Conservation (phyloP, 1,140 invertebrate genomes). For the Carposina sasakii region DNA sequence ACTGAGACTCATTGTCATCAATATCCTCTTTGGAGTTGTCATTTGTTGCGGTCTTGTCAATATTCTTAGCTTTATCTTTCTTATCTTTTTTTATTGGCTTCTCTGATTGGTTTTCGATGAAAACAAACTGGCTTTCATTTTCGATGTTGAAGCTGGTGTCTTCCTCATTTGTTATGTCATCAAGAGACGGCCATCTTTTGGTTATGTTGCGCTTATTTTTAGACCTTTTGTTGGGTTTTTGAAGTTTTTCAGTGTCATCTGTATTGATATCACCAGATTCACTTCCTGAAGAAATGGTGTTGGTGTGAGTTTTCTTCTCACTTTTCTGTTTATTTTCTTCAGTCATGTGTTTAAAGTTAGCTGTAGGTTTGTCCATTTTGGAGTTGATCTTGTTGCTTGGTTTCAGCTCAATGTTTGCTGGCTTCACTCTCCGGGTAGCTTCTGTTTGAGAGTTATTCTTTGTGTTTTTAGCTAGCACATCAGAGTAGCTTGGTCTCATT, state of each 20-base stretch:
- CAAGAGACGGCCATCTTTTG: slow-evolving; percentile 74
- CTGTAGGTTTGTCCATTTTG: slow-evolving; percentile 47
- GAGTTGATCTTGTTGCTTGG: slow-evolving; percentile 50
- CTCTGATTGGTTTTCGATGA: slow-evolving; percentile 52
- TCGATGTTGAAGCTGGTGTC: slow-evolving; percentile 43
- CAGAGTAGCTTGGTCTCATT: slow-evolving; percentile 88
- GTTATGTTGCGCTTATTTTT: slow-evolving; percentile 69
- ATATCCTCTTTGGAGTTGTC: slow-evolving; percentile 40
- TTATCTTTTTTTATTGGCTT: slow-evolving; percentile 55
- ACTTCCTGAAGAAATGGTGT: slow-evolving; percentile 63
- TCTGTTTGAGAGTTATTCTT: slow-evolving; percentile 45
- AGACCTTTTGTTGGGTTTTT: slow-evolving; percentile 65
- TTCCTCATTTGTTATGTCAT: slow-evolving; percentile 71
- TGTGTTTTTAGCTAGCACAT: slow-evolving; percentile 83
- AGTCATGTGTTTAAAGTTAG: slow-evolving; percentile 51
- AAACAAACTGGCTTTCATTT: slow-evolving; percentile 61
- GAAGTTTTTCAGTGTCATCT: slow-evolving; percentile 53
- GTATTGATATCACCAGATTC: slow-evolving; percentile 65
- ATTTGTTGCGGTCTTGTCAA: slow-evolving; percentile 39
- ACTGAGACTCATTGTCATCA: slow-evolving; percentile 42
- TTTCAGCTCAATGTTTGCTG: slow-evolving; percentile 50
- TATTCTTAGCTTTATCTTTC: slow-evolving; percentile 45
- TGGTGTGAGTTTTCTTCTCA: slow-evolving; percentile 43
- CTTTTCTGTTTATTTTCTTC: slow-evolving; percentile 62
- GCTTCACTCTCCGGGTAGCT: slow-evolving; percentile 35